A percentile compares a stretch with the other conserved stretches of the same genome.
Evolutionary conservation across 2,888 invertebrate species (phyloP).

Genomic region (Coremacera marginata): DNA sequence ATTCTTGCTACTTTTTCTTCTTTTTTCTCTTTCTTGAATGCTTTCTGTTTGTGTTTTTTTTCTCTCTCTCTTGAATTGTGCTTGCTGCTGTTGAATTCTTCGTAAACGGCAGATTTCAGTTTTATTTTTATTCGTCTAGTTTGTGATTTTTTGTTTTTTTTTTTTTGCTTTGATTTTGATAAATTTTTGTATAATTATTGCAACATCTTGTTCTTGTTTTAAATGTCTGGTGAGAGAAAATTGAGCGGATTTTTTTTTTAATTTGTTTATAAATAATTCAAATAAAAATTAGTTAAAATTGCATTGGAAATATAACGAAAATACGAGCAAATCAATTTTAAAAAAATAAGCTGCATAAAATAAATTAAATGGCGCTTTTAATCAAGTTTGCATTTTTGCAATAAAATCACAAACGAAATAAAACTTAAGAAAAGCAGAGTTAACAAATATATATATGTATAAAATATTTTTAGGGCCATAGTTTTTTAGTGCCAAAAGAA

Average conservation of each 20-base stretch:
- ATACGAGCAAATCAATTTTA: not conserved
- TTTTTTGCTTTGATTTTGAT: not conserved
- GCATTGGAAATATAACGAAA: not conserved
- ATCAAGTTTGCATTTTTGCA: not conserved
- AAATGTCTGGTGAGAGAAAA: conserved; percentile 18
- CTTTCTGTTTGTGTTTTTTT: not conserved
- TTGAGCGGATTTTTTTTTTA: not conserved
- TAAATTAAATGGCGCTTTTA: too few species aligned
- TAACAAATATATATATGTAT: too few species aligned
- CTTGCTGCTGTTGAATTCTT: not conserved
- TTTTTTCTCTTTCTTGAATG: not conserved
- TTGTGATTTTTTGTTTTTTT: not conserved
- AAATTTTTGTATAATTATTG: not conserved
- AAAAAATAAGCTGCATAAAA: not conserved
- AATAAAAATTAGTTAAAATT: not conserved
- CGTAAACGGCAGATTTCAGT: not conserved
- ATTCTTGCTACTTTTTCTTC: conserved; percentile 5
- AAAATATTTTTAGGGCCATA: not conserved
- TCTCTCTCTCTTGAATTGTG: not conserved
- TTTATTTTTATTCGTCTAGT: not conserved
- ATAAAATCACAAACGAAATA: not conserved
- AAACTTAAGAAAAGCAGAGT: not conserved
- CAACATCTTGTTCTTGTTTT: conserved; percentile 4
- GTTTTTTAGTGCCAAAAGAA: not conserved
- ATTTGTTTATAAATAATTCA: not conserved